Conservation (phyloP, 2,888 invertebrate species). For the Nymphalis polychloros region DNA sequence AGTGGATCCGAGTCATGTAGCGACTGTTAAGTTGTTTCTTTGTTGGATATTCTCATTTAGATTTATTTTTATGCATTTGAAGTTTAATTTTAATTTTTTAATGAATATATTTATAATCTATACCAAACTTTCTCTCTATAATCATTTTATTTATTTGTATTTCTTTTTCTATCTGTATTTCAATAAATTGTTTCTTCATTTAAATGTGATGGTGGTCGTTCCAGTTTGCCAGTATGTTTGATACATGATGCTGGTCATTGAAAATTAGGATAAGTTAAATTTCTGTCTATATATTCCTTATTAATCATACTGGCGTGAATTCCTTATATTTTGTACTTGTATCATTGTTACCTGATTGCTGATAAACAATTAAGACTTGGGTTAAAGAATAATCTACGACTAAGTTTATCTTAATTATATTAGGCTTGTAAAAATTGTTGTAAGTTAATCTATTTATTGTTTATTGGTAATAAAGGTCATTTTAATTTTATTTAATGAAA, state of each 20-base stretch:
- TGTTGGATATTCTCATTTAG: slow-evolving; percentile 16
- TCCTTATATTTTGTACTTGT: slow-evolving; percentile 27
- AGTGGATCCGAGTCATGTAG: slow-evolving; percentile 60
- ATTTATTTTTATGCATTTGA: slow-evolving; percentile 4
- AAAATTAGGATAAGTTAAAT: slow-evolving; percentile 33
- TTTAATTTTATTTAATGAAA: slow-evolving; percentile 42
- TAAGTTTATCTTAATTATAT: slow-evolving; percentile 43
- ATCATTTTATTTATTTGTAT: slow-evolving; percentile 14
- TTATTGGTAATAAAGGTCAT: slow-evolving; percentile 51
- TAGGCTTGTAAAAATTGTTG: slow-evolving; percentile 49
- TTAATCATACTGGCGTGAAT: slow-evolving; percentile 33
- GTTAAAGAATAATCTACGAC: slow-evolving; percentile 43
- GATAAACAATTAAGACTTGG: slow-evolving; percentile 49
- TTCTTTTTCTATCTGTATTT: not conserved
- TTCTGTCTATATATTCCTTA: slow-evolving; percentile 17
- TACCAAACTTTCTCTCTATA: not conserved
- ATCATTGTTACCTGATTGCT: slow-evolving; percentile 50
- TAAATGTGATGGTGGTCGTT: not conserved
- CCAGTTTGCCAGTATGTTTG: slow-evolving; percentile 42
- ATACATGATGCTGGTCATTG: slow-evolving; percentile 53
- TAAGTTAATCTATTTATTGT: slow-evolving; percentile 46
- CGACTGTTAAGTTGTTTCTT: slow-evolving; percentile 44
- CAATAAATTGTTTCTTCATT: not conserved
- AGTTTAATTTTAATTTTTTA: not conserved
- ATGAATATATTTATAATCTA: not conserved